Evolutionary conservation across 2,113 vertebrate species (phyloP).

Genomic region (Morphnarchus princeps): DNA sequence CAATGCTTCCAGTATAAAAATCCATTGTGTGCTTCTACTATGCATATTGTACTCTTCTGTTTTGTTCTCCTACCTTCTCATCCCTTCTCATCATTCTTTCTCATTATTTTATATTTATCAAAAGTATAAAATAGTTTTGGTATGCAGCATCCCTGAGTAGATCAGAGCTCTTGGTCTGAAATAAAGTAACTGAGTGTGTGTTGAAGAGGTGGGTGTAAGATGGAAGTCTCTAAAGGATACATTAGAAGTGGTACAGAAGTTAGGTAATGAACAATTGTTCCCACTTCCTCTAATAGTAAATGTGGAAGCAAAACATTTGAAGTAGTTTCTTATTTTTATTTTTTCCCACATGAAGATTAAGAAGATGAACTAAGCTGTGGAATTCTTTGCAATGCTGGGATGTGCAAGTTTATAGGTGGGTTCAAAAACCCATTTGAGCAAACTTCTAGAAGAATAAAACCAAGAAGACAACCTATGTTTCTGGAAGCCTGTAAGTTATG

Average conservation of each 20-base stretch:
- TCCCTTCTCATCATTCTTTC: fast-evolving
- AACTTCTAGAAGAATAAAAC: background rate
- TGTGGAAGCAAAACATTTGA: background rate
- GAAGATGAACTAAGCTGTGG: background rate
- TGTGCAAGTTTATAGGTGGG: background rate
- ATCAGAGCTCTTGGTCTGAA: background rate
- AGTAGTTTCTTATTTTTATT: background rate
- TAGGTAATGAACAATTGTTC: background rate
- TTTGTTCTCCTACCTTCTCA: background rate
- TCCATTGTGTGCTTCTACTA: background rate
- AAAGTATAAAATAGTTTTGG: background rate
- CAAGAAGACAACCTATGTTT: background rate
- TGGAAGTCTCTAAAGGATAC: background rate
- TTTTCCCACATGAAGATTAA: background rate
- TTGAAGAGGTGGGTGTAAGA: background rate
- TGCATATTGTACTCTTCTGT: background rate
- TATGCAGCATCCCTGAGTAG: background rate
- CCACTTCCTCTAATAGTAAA: background rate
- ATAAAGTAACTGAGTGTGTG: background rate
- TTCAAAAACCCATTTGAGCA: background rate
- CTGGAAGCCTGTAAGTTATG: background rate
- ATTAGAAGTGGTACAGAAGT: background rate
- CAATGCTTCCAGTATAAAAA: background rate
- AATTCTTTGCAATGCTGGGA: background rate
- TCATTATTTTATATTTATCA: background rate